A percentile compares a stretch with the other conserved stretches of the same genome.
Conservation (phyloP, 2,888 invertebrate species). For the Conomelus anceps region DNA sequence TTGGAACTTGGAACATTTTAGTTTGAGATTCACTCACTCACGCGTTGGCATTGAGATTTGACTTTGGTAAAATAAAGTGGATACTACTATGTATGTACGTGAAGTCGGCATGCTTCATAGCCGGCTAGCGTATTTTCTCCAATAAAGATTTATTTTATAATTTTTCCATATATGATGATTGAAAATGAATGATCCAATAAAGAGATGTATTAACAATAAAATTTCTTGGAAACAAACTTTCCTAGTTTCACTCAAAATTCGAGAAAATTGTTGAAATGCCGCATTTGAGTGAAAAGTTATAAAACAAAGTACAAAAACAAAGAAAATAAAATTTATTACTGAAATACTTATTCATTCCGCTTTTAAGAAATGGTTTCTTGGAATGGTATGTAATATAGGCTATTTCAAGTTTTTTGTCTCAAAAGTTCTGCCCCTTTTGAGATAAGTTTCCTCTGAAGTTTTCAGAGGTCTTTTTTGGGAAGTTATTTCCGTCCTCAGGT, state of each 20-base stretch:
- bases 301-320: too few species aligned
- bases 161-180: not conserved
- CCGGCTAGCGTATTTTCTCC: too few species aligned
- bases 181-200: not conserved
- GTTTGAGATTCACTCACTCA: not conserved
- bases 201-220: too few species aligned
- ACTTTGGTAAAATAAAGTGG: not conserved
- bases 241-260: too few species aligned
- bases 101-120: not conserved
- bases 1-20: not conserved
- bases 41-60: not conserved
- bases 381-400: too few species aligned
- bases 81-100: not conserved
- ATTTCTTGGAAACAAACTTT: too few species aligned
- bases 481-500: not conserved
- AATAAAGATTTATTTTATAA: not conserved
- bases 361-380: too few species aligned
- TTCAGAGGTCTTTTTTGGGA: not conserved
- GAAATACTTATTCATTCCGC: too few species aligned
- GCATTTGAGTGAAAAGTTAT: too few species aligned
- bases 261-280: too few species aligned
- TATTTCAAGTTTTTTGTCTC: not conserved
- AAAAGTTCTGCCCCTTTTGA: not conserved
- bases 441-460: too few species aligned
- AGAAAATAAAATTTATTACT: too few species aligned